Base-by-base conservation (phyloP, 1,140 invertebrate genomes). In the Laupala kohalensis region DNA sequence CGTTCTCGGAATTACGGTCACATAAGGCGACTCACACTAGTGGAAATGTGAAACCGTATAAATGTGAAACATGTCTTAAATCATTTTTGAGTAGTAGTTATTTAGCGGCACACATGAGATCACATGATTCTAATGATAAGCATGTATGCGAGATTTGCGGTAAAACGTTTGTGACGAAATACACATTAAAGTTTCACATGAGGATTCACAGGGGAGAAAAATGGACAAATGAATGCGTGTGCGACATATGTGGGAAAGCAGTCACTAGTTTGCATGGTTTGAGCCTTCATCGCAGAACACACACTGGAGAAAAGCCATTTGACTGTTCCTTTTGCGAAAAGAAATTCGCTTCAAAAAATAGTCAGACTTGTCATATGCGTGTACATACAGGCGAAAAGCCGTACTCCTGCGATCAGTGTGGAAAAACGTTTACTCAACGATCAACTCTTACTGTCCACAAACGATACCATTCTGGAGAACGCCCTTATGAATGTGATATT, bases 381-480 rank as follows among this genome's bases (percentile, higher is more conserved):
- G 80, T 82, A 67, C 89, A 90, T 76, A 84, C 87, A 0, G 72
- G 72, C 6, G 84, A 84, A 74, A 81, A 84, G 82, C 70, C 83
- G 83, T 75, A 81, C 80, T 26, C 67, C 4, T 78, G 77, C 65
- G 72, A 74, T 19, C 27, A 72, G 19, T 78, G 77, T 64, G 73
- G 72, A n/a, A 77, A 77, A 65, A 70, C 26, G 23, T 76, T 76
- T 37, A 69, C 30, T 37, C 37, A 72, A 4, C 69, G 67, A 62
- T 71, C 74, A 27, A 65, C 63, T 69, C 77, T 87, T 5, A 78
- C 83, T 37, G 84, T 84, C 24, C 89, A 91, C 77, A 83, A 85
- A 70, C 81, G 87, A 68, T 86, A 83, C 64, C 89, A 92, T 77
- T 90, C 88, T 3, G 89, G 89, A 0, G 88, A 90, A 74, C 87